These are phyloP conservation scores for Notospermus geniculatus DNA, from an alignment of 1,140 invertebrate genomes.

Conservation along the genomic window DNA sequence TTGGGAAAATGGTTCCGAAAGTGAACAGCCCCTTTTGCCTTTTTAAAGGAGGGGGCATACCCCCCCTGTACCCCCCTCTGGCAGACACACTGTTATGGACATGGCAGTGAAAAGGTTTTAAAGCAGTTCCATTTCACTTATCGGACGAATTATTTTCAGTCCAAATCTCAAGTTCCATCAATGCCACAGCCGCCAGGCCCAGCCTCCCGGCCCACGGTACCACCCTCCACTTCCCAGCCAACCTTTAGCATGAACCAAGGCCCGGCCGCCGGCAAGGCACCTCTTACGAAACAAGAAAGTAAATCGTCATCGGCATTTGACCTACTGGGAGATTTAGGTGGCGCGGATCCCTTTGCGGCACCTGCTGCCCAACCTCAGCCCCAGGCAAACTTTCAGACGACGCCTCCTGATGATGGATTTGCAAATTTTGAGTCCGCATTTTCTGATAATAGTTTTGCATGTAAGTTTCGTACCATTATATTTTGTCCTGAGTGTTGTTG, in stretches of 20 bases:
- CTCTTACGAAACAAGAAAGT: neutral
- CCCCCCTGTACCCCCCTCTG: too few species aligned
- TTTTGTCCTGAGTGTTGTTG: too few species aligned
- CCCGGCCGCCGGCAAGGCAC: neutral
- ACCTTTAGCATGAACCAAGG: neutral
- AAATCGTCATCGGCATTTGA: conserved; percentile 21
- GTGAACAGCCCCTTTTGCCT: too few species aligned
- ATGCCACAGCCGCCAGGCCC: conserved; percentile 24
- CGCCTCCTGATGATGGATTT: conserved; percentile 9
- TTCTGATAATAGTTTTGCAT: neutral
- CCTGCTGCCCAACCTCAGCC: conserved; percentile 14
- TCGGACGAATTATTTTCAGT: conserved; percentile 19
- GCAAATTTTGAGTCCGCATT: conserved; percentile 7
- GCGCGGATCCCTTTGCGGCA: conserved; percentile 36
- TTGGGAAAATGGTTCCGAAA: too few species aligned
- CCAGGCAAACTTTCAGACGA: neutral
- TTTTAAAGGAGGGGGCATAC: too few species aligned
- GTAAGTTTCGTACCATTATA: neutral
- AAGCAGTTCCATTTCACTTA: too few species aligned
- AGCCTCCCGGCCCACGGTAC: conserved; percentile 9
- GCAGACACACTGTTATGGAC: too few species aligned
- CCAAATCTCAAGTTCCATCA: conserved; percentile 19
- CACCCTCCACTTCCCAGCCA: conserved; percentile 2
- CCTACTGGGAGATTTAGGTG: conserved; percentile 37
- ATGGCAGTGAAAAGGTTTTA: too few species aligned